A percentile compares a stretch with the other conserved stretches of the same genome.
Evolutionary conservation across 2,797 vertebrate genomes (phyloP).

Genomic region (Enteromius radiatus): DNA sequence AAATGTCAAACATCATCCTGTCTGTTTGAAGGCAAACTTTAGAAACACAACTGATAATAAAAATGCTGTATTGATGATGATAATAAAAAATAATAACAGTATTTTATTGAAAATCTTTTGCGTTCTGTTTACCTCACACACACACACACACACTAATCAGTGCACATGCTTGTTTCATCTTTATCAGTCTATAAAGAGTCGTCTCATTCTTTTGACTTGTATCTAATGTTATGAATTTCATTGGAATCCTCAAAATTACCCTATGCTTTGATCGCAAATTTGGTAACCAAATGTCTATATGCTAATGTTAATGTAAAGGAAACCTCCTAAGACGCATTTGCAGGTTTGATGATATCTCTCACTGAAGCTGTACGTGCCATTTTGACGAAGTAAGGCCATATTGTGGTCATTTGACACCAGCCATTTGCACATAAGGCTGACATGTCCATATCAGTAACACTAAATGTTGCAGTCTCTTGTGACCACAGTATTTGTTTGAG

Average conservation of each 20-base stretch:
- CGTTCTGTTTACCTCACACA: background rate
- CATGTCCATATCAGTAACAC: background rate
- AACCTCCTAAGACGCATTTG: background rate
- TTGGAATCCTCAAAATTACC: background rate
- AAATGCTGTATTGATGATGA: background rate
- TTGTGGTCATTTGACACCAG: slow-evolving; percentile 6
- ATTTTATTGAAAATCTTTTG: background rate
- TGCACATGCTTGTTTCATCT: background rate
- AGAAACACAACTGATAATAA: background rate
- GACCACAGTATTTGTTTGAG: slow-evolving; percentile 36
- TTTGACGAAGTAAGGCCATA: background rate
- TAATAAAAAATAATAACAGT: background rate
- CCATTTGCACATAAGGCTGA: slow-evolving; percentile 17
- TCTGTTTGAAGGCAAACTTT: background rate
- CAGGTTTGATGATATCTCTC: background rate
- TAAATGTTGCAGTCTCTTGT: slow-evolving; percentile 16
- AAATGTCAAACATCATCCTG: background rate
- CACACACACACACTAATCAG: background rate
- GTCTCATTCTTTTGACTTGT: background rate
- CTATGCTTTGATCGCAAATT: background rate
- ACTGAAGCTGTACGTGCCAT: background rate
- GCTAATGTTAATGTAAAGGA: background rate
- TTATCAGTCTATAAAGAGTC: background rate
- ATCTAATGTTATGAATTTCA: background rate
- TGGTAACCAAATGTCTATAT: background rate